Base-by-base conservation (phyloP, 2,888 invertebrate genomes). In the Andrena dorsata region DNA sequence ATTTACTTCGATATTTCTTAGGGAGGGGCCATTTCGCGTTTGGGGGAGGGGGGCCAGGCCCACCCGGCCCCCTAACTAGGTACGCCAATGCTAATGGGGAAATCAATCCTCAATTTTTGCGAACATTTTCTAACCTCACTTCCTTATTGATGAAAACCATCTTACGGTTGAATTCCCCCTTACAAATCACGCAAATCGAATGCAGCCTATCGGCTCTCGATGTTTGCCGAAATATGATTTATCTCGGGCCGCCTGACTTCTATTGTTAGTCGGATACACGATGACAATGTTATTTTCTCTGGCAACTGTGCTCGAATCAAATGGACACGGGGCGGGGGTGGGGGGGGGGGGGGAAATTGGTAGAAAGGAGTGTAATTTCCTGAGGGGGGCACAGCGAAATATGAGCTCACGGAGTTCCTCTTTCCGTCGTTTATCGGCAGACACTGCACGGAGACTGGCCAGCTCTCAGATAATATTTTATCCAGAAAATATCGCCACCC, bases 331-430 rank as follows among this genome's bases (percentile, higher is more conserved):
- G 13, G n/a, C 51, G 66, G 60, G 10, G 49, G 0, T 32, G 23
- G 28, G 32, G 26, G 32, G 30, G 30, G 30, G 30, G 60, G 60
- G n/a, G 65, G 80, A 82, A 79, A 79, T 87, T 80, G 80, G 53
- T 82, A 76, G 84, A 87, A 86, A 87, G 87, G 76, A 82, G 86
- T 69, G 80, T 86, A 87, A 87, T 87, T 87, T 87, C 87, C 87
- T 87, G 87, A 77, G 64, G 76, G 76, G 56, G 75, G 70, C 69
- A 66, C 70, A 72, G 76, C 78, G 83, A 85, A 86, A 87, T 83
- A 87, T 77, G 83, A 83, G 77, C 73, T 70, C 56, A 47, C 79
- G 68, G 83, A 81, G 85, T 79, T 70, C 76, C 76, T 76, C 81
- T 80, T 83, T 78, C 81, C 81, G 80, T 82, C 71, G 64, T 77